phyloP scores from a whole-genome alignment of 1,140 invertebrate genomes.

The Sycobia sp. region DNA sequence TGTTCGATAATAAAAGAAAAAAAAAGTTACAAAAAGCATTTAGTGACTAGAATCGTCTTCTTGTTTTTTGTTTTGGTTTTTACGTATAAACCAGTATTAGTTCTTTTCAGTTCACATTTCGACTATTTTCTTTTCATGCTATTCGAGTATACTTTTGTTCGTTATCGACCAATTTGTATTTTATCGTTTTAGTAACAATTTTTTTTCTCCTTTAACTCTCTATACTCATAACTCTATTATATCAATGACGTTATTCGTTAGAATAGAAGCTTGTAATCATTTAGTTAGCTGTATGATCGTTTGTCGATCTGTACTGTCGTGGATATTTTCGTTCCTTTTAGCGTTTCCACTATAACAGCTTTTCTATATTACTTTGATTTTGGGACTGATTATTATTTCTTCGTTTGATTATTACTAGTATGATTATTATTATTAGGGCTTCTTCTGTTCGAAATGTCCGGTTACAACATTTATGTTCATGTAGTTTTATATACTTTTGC shows the following conservation, averaged over 20 bases:
- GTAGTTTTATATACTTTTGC: too few species aligned
- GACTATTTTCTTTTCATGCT: not conserved
- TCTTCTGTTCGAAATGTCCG: not conserved
- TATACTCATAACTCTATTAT: too few species aligned
- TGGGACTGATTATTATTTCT: constrained; percentile 30
- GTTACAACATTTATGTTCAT: not conserved
- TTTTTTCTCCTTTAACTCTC: too few species aligned
- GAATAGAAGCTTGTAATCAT: constrained; percentile 22
- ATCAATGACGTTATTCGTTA: constrained; percentile 6
- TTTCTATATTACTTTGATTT: constrained; percentile 29
- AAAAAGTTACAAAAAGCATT: not conserved
- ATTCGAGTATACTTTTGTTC: too few species aligned
- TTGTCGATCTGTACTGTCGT: constrained; percentile 18
- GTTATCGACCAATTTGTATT: not conserved
- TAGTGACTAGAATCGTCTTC: too few species aligned
- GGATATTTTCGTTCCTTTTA: constrained; percentile 13
- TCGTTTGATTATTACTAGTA: constrained; percentile 33
- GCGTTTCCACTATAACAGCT: constrained; percentile 26
- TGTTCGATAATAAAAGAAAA: not conserved
- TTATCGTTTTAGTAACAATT: constrained; percentile 6
- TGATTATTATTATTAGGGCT: constrained; percentile 1
- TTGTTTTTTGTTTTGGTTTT: too few species aligned
- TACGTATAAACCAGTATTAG: too few species aligned
- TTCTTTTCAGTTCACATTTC: too few species aligned
- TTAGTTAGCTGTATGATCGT: constrained; percentile 24